A percentile compares a stretch with the other conserved stretches of the same genome.
These are phyloP conservation scores for Acronicta leporina DNA, from an alignment of 2,888 invertebrate species.

Conservation along the genomic window DNA sequence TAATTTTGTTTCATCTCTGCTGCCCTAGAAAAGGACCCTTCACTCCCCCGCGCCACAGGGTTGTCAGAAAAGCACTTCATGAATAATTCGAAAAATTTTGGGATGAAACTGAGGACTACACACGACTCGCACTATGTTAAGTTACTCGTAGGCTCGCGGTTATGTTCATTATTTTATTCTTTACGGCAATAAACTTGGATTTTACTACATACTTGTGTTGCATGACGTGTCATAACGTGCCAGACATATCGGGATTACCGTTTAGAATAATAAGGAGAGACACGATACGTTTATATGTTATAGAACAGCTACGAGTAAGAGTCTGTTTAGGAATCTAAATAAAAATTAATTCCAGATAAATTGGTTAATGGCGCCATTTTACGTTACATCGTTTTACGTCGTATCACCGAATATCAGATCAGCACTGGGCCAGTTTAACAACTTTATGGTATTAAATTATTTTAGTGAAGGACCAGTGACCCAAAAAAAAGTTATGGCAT, in stretches of 20 bases:
- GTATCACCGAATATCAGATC: no score
- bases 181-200: slow-evolving; percentile 1
- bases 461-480: no score
- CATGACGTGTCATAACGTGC: no score
- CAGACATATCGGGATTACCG: background rate
- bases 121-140: background rate
- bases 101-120: background rate
- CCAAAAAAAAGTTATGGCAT: no score
- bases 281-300: no score
- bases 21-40: background rate
- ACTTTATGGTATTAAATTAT: no score
- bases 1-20: background rate
- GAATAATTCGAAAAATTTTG: slow-evolving; percentile 13
- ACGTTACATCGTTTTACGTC: no score
- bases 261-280: background rate
- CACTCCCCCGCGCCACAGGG: background rate
- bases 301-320: no score
- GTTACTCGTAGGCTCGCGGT: slow-evolving; percentile 10
- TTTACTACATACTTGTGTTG: background rate
- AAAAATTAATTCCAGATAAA: no score
- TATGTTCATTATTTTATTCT: slow-evolving; percentile 6
- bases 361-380: no score
- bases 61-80: background rate
- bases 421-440: no score
- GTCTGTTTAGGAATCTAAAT: no score